A percentile compares a stretch with the other conserved stretches of the same genome.
These are phyloP conservation scores for Calyptommatus sinebrachiatus DNA, from an alignment of 2,113 vertebrate genomes.

Conservation along the genomic window DNA sequence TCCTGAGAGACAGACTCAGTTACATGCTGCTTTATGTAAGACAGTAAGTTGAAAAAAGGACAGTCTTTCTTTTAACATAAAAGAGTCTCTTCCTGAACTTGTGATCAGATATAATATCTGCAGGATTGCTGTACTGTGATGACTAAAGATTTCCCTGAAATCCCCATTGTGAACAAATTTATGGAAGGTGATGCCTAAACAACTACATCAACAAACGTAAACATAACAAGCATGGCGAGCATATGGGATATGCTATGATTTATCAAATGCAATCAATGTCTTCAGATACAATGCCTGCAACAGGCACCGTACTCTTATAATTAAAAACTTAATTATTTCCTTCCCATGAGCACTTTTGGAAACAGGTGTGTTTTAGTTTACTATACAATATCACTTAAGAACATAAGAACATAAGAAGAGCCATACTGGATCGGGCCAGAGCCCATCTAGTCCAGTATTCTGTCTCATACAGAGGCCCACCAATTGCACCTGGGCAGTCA, in stretches of 20 bases:
- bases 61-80: constrained; percentile 79
- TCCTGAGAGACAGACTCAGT: constrained; percentile 73
- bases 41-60: constrained; percentile 70
- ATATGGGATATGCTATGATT: constrained; percentile 62
- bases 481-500: too few species aligned
- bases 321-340: constrained; percentile 53
- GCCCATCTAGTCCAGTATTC: too few species aligned
- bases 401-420: too few species aligned
- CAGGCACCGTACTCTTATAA: constrained; percentile 29
- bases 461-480: too few species aligned
- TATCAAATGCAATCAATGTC: constrained; percentile 58
- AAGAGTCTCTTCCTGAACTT: constrained; percentile 75
- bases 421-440: too few species aligned
- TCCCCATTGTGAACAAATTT: constrained; percentile 65
- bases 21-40: constrained; percentile 65
- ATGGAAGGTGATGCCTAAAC: constrained; percentile 61
- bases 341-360: constrained; percentile 5
- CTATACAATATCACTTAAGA: not conserved
- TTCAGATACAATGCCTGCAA: constrained; percentile 46
- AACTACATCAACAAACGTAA: constrained; percentile 61
- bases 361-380: not conserved
- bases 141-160: constrained; percentile 65
- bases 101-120: constrained; percentile 71
- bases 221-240: constrained; percentile 48
- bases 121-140: constrained; percentile 72